Conservation (phyloP, 2,888 invertebrate species). For the Iphiclides podalirius region DNA sequence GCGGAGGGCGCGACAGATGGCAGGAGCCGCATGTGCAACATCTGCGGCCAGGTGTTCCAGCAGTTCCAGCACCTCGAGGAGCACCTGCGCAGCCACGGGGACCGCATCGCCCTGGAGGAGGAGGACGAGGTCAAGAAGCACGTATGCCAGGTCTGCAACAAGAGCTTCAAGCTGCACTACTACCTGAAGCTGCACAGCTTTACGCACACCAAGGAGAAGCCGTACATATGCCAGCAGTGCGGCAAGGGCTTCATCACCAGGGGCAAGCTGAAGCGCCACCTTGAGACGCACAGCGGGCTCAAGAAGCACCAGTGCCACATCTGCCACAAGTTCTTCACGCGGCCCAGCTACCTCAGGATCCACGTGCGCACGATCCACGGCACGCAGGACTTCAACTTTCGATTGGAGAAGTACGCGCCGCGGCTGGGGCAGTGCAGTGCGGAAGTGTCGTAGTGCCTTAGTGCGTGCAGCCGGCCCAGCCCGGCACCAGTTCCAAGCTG, state of each 20-base stretch:
- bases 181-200: conserved; percentile 67
- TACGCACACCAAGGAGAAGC: conserved; percentile 69
- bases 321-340: conserved; percentile 69
- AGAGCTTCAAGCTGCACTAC: conserved; percentile 66
- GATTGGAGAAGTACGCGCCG: conserved; percentile 38
- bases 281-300: conserved; percentile 64
- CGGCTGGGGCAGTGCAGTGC: not conserved
- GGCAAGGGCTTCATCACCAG: conserved; percentile 70
- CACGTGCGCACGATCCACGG: conserved; percentile 70
- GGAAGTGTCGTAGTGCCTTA: too few relatives aligned
- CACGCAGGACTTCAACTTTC: conserved; percentile 62
- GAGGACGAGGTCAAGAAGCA: conserved; percentile 52
- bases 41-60: conserved; percentile 68
- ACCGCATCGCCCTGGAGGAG: conserved; percentile 56
- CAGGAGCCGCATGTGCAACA: conserved; percentile 64
- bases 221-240: conserved; percentile 68
- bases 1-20: conserved; percentile 47
- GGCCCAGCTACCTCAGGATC: conserved; percentile 64
- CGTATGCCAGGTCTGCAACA: conserved; percentile 58
- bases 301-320: conserved; percentile 72
- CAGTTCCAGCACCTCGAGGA: conserved; percentile 71
- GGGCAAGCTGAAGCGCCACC: conserved; percentile 64
- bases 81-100: conserved; percentile 65
- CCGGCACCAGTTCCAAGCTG: too few relatives aligned
- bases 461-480: too few relatives aligned